Evolutionary conservation across 2,113 vertebrate genomes (phyloP), one percentile per base, ranked within the genome.

Genomic region (Bufo bufo): DNA sequence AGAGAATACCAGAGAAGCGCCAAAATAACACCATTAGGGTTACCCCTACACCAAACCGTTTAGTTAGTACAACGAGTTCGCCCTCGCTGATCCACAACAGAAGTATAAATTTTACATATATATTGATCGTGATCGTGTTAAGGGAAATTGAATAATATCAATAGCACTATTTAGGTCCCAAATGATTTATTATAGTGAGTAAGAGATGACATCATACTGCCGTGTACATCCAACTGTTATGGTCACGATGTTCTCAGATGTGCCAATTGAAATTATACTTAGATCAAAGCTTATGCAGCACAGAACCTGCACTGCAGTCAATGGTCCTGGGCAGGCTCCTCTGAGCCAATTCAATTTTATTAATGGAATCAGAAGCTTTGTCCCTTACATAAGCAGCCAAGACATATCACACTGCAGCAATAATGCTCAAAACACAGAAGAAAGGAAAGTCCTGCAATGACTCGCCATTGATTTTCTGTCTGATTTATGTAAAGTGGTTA

Each of bases 321-420:
- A 58, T 69, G 81, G 71, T 49, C 23, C 72, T 47, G 49, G 49
- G 80, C 79, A 83, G 63, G 12, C 47, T 75, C 23, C 13, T 61
- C 84, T 56, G 65, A 89, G 90, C 90, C 92, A 92, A 92, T 89
- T 89, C 90, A 92, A 94, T 93, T 91, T 93, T 88, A 90, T 90
- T 93, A 93, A 94, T 93, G 92, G 92, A 93, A 91, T 89, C 63
- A 77, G 90, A 90, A 92, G 89, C 0, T 0, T 91, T 90, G 90
- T 89, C 86, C 47, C 69, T 65, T 85, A 85, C 91, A 3, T 16
- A 90, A 89, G 89, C 75, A 89, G 85, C 79, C 88, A 92, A 92
- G 90, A 94, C 84, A 79, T 82, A 94, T 92, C 89, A 90, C 33
- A 90, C n/a, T 89, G 88, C 81, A 90, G 90, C 77, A 89, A 33